Evolutionary conservation across 2,888 invertebrate species (phyloP).

Genomic region (Barypeithes pellucidus): DNA sequence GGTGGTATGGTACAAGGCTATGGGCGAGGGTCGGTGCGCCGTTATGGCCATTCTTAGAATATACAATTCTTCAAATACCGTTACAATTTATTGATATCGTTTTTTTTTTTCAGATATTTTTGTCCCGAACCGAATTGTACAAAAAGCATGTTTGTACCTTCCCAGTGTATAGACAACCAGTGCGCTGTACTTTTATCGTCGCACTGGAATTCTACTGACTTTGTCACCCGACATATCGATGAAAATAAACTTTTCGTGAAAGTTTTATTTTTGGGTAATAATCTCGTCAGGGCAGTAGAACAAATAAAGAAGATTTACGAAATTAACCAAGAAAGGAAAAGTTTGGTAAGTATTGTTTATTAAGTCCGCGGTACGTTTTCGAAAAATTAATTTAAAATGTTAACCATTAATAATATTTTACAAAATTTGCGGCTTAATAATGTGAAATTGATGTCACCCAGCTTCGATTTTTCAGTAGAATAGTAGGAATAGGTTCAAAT

Average conservation of each 20-base stretch:
- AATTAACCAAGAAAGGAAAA: conserved; percentile 28
- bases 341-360: conserved; percentile 44
- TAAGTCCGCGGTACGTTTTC: background rate
- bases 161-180: conserved; percentile 70
- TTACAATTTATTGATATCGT: background rate
- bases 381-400: too few relatives aligned
- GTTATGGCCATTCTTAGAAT: too few relatives aligned
- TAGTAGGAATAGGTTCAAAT: too few relatives aligned
- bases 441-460: too few relatives aligned
- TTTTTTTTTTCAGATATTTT: conserved; percentile 66
- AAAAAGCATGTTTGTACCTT: conserved; percentile 76
- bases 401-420: too few relatives aligned
- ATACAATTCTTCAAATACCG: background rate
- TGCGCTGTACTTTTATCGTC: conserved; percentile 74
- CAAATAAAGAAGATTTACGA: conserved; percentile 66
- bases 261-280: conserved; percentile 80
- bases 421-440: too few relatives aligned
- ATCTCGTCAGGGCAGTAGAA: conserved; percentile 71
- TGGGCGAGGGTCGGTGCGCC: too few relatives aligned
- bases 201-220: conserved; percentile 72
- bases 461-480: too few relatives aligned
- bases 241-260: conserved; percentile 76
- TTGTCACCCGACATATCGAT: conserved; percentile 76
- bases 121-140: conserved; percentile 71
- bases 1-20: too few relatives aligned